Conservation (phyloP, 1,140 invertebrate genomes). For the Penaeus chinensis region DNA sequence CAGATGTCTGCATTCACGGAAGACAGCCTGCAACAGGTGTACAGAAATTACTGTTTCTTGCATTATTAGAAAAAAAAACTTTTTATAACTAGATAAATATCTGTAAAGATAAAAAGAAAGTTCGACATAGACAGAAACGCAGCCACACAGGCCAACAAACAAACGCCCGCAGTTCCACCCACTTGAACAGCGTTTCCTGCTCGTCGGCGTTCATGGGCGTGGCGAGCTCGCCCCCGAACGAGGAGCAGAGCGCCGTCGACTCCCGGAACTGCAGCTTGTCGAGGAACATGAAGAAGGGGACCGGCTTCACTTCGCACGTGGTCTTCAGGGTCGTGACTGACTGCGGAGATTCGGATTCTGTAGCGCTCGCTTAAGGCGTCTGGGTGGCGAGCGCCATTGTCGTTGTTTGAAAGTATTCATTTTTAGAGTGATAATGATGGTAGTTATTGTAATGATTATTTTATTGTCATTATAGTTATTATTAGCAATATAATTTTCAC, state of each 20-base stretch:
- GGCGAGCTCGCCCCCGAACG: slow-evolving; percentile 23
- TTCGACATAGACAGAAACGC: too few species aligned
- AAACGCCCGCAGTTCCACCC: not conserved
- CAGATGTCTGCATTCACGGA: not conserved
- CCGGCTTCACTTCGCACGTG: slow-evolving; percentile 4
- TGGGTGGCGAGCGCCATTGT: too few species aligned
- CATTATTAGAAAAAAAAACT: too few species aligned
- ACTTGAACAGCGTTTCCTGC: not conserved
- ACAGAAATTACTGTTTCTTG: too few species aligned
- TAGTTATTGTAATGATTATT: too few species aligned
- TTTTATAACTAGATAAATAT: too few species aligned
- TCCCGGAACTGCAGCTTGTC: slow-evolving; percentile 30
- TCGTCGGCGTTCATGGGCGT: slow-evolving; percentile 5
- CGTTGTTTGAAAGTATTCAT: too few species aligned
- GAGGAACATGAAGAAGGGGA: slow-evolving; percentile 32
- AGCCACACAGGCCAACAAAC: not conserved
- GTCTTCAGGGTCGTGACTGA: not conserved
- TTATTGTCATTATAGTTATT: too few species aligned
- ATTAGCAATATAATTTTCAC: too few species aligned
- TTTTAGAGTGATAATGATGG: too few species aligned
- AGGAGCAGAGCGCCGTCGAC: slow-evolving; percentile 10
- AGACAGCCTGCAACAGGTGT: not conserved
- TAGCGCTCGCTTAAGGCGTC: too few species aligned
- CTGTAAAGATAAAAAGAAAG: too few species aligned
- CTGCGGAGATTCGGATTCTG: not conserved